These are phyloP conservation scores for Stegophylla sp. DNA, from an alignment of 2,888 invertebrate species.

Conservation along the genomic window DNA sequence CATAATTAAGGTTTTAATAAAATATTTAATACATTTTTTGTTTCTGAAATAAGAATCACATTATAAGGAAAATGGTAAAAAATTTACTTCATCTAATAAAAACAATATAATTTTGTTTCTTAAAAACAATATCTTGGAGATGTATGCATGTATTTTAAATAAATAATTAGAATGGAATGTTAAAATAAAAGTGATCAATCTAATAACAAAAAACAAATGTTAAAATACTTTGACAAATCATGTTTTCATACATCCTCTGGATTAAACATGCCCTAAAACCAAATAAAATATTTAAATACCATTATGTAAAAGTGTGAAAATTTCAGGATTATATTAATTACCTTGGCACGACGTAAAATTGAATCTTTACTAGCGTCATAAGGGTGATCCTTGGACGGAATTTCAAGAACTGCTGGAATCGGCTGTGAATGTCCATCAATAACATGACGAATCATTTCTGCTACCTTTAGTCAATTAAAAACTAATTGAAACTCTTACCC, in stretches of 20 bases:
- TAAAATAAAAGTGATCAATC: slow-evolving; percentile 44
- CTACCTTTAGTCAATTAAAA: slow-evolving; percentile 70
- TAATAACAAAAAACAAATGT: slow-evolving; percentile 53
- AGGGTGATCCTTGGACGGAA: slow-evolving; percentile 95
- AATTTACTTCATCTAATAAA: no score
- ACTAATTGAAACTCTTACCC: slow-evolving; percentile 17
- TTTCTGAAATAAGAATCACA: not conserved
- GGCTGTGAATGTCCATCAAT: slow-evolving; percentile 93
- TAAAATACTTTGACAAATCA: slow-evolving; percentile 31
- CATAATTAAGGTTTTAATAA: no score
- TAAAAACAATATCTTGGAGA: not conserved
- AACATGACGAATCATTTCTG: slow-evolving; percentile 95
- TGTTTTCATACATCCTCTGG: slow-evolving; percentile 74
- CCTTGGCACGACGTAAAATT: slow-evolving; percentile 92
- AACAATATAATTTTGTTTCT: slow-evolving; percentile 8
- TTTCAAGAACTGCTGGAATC: slow-evolving; percentile 95
- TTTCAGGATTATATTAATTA: slow-evolving; percentile 64
- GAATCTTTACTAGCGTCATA: slow-evolving; percentile 99
- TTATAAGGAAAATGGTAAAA: not conserved
- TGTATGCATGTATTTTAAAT: slow-evolving; percentile 32
- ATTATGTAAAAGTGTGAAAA: not conserved
- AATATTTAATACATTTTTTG: no score
- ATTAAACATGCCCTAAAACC: slow-evolving; percentile 84
- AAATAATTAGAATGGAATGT: slow-evolving; percentile 53
- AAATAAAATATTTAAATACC: slow-evolving; percentile 62